Conservation (phyloP, 2,888 invertebrate genomes). For the Pristionchus arcanus region DNA sequence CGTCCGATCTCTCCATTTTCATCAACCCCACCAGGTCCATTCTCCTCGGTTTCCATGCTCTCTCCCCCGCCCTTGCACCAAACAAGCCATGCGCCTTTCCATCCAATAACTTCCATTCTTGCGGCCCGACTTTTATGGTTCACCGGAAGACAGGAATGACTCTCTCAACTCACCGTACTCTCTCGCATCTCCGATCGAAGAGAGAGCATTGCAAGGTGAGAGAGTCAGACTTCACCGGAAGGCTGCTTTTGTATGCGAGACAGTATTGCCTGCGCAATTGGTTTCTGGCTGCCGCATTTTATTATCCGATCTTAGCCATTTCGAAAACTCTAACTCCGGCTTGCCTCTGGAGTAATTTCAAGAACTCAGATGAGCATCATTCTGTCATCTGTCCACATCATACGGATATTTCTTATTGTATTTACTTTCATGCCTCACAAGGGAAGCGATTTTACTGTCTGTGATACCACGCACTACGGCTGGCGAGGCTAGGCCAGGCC, state of each 20-base stretch:
- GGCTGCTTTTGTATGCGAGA: background rate
- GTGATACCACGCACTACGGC: too few relatives aligned
- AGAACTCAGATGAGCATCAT: too few relatives aligned
- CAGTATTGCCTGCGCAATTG: background rate
- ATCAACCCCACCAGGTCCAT: background rate
- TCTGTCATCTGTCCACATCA: too few relatives aligned
- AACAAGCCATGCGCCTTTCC: background rate
- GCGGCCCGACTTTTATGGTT: background rate
- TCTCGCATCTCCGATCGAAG: too few relatives aligned
- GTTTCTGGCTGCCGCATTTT: background rate
- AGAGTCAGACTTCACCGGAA: too few relatives aligned
- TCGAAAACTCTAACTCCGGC: background rate
- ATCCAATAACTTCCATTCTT: slow-evolving; percentile 18
- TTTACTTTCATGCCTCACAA: too few relatives aligned
- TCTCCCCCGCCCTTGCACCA: background rate
- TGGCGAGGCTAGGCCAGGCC: too few relatives aligned
- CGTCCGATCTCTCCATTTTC: background rate
- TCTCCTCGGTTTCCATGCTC: background rate
- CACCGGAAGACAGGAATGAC: background rate
- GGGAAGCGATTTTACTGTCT: too few relatives aligned
- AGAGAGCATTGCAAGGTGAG: too few relatives aligned
- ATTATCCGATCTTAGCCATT: background rate
- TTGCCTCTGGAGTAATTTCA: too few relatives aligned
- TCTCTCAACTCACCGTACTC: too few relatives aligned
- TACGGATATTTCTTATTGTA: too few relatives aligned